A percentile compares a stretch with the other conserved stretches of the same genome.
phyloP scores from a whole-genome alignment of 2,888 invertebrate genomes.

The Lepas anatifera region DNA sequence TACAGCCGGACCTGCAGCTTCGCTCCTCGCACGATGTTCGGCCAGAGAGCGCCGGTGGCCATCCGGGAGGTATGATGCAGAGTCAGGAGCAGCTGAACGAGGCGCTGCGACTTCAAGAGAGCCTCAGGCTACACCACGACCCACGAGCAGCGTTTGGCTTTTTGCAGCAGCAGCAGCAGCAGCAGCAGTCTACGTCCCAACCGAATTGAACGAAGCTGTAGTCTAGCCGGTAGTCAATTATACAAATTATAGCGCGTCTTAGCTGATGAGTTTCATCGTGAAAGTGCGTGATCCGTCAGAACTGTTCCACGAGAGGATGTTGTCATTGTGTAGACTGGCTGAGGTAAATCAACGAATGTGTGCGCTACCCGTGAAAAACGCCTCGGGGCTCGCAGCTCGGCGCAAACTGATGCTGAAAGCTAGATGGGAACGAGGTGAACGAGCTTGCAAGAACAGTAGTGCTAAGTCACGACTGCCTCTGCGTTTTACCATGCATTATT shows the following conservation, averaged over 20 bases:
- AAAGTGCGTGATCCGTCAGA: neutral
- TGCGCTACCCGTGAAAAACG: no score
- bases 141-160: constrained; percentile 51
- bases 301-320: neutral
- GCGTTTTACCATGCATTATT: no score
- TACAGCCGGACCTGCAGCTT: constrained; percentile 23
- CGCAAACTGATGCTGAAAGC: no score
- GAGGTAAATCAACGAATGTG: neutral
- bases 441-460: no score
- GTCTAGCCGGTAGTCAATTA: neutral
- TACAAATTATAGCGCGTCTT: neutral
- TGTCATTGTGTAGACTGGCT: neutral
- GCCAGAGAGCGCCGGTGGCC: constrained; percentile 46
- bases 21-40: constrained; percentile 22
- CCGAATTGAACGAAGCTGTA: neutral
- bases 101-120: constrained; percentile 61
- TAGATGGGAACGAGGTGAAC: no score
- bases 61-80: no score
- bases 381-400: no score
- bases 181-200: no score
- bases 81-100: constrained; percentile 24
- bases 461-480: no score
- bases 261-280: neutral
- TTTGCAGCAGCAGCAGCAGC: constrained; percentile 24
- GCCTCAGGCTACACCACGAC: constrained; percentile 56